phyloP scores from a whole-genome alignment of 2,113 vertebrate genomes.

The Scolopax mira region DNA sequence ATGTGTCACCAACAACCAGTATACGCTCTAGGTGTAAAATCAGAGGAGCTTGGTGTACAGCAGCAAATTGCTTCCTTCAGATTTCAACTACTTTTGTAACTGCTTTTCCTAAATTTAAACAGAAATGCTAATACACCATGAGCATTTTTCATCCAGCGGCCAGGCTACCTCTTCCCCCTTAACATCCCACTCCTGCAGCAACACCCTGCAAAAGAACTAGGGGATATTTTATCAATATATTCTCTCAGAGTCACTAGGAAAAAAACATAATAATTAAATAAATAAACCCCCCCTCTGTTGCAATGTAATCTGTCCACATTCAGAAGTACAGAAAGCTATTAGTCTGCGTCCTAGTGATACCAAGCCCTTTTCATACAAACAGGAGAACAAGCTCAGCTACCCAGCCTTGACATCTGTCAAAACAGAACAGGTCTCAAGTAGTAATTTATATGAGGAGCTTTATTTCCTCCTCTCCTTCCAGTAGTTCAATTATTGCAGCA shows the following conservation, averaged over 20 bases:
- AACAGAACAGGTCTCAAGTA: background rate
- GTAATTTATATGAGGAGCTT: background rate
- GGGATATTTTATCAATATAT: background rate
- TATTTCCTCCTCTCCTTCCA: background rate
- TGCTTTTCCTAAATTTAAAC: background rate
- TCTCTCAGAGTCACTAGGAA: background rate
- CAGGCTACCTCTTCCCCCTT: background rate
- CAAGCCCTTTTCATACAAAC: background rate
- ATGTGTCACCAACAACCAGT: background rate
- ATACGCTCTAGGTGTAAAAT: background rate
- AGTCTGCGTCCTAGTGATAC: background rate
- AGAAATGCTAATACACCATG: accelerated
- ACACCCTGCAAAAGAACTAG: background rate
- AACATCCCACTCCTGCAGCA: background rate
- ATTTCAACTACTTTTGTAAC: background rate
- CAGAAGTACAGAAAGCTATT: background rate
- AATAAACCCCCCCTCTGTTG: accelerated
- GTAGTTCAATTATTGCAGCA: constrained; percentile 19
- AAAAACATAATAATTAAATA: background rate
- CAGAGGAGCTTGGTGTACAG: background rate
- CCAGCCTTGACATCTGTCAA: constrained; percentile 20
- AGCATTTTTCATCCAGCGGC: background rate
- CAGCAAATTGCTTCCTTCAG: background rate
- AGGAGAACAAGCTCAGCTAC: background rate
- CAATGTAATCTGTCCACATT: background rate